Percentiles rank a stretch among this genome's conserved stretches.
Conservation (phyloP, 1,140 invertebrate species). For the Drosophila sulfurigaster region DNA sequence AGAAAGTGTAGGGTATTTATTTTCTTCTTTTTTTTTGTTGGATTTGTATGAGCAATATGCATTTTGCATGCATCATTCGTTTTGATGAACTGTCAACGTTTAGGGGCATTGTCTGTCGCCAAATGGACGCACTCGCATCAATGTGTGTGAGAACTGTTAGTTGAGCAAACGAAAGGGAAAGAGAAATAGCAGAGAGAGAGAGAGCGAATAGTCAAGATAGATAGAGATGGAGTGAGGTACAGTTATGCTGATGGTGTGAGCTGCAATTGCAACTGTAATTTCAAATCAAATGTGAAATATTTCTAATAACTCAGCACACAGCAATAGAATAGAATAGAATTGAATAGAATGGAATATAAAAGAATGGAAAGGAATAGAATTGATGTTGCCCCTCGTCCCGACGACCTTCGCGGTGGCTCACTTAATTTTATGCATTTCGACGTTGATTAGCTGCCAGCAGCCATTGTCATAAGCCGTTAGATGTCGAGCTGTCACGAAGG, state of each 20-base stretch:
- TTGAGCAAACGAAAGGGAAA: neutral
- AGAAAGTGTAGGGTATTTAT: constrained; percentile 40
- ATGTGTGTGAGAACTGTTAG: constrained; percentile 49
- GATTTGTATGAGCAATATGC: constrained; percentile 39
- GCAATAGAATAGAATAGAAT: neutral
- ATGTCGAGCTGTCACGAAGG: constrained; percentile 10
- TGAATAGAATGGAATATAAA: neutral
- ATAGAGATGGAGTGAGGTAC: constrained; percentile 45
- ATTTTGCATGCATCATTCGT: constrained; percentile 82
- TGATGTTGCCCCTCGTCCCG: neutral
- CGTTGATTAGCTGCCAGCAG: constrained; percentile 76
- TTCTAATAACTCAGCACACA: constrained; percentile 65
- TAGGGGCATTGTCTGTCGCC: constrained; percentile 59
- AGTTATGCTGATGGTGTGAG: constrained; percentile 58
- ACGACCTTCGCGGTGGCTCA: constrained; percentile 46
- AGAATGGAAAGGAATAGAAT: neutral
- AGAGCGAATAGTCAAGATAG: neutral
- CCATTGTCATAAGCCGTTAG: constrained; percentile 57
- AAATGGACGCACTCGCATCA: neutral
- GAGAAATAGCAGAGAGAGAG: neutral
- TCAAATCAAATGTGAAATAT: constrained; percentile 57
- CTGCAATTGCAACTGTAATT: constrained; percentile 47
- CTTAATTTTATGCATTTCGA: constrained; percentile 81
- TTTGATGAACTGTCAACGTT: constrained; percentile 82
- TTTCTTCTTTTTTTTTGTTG: neutral